Percentiles rank a stretch among this genome's conserved stretches.
These are phyloP conservation scores for Probosciger aterrimus DNA, from an alignment of 2,113 vertebrate genomes.

Conservation along the genomic window DNA sequence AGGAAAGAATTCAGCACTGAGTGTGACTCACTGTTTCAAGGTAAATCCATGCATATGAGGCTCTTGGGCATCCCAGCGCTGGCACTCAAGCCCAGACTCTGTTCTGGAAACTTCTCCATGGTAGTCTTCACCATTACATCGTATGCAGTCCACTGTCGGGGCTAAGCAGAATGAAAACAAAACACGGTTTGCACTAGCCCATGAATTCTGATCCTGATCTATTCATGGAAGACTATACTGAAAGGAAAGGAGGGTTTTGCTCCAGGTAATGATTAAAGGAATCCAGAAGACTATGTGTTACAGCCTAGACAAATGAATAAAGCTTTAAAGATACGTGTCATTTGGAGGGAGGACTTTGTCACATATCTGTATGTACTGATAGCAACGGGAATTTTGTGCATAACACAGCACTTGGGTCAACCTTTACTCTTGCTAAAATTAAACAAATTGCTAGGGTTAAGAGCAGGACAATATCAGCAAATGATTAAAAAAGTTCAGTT, in stretches of 20 bases:
- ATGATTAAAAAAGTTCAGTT: background rate
- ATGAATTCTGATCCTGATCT: background rate
- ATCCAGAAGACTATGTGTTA: background rate
- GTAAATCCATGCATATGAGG: constrained; percentile 88
- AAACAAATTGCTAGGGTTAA: background rate
- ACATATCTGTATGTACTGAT: background rate
- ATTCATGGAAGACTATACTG: background rate
- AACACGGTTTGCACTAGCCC: fast-evolving
- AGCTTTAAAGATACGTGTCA: background rate
- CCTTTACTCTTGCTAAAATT: background rate
- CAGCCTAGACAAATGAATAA: background rate
- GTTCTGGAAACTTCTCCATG: constrained; percentile 83
- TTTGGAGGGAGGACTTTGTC: background rate
- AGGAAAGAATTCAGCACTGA: background rate
- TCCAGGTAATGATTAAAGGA: background rate
- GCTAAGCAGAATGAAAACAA: background rate
- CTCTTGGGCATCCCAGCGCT: constrained; percentile 83
- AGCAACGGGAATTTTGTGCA: background rate
- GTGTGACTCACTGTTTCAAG: constrained; percentile 76
- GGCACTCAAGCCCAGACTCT: constrained; percentile 72
- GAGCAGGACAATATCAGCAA: background rate
- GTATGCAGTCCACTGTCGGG: constrained; percentile 82
- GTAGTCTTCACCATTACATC: constrained; percentile 91
- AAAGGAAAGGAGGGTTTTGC: background rate
- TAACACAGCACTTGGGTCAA: background rate